Percentiles rank a stretch among this genome's conserved stretches.
phyloP scores from a whole-genome alignment of 1,140 invertebrate species.

The Tribolium madens region DNA sequence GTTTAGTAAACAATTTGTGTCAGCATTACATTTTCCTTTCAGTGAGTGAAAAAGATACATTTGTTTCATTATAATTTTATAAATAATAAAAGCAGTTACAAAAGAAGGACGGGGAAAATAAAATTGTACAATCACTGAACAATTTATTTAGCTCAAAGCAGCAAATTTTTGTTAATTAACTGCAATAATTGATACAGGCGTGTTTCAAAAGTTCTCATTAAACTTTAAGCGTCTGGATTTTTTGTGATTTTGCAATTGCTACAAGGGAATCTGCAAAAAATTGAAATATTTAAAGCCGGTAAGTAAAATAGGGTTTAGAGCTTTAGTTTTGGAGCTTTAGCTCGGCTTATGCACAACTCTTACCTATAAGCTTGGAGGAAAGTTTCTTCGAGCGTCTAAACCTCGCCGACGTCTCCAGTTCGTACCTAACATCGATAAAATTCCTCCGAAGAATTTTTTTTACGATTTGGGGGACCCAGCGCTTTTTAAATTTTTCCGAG shows the following conservation, averaged over 20 bases:
- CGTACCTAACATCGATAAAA: slow-evolving; percentile 45
- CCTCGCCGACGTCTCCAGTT: slow-evolving; percentile 21
- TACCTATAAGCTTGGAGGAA: slow-evolving; percentile 45
- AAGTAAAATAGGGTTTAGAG: slow-evolving; percentile 28
- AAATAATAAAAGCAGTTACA: background rate
- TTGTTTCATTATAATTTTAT: background rate
- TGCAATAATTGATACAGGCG: background rate
- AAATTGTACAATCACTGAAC: background rate
- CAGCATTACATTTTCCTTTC: background rate
- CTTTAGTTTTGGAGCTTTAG: slow-evolving; percentile 9
- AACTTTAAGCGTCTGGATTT: background rate
- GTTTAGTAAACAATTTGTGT: background rate
- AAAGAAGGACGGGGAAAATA: background rate
- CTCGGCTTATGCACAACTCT: slow-evolving; percentile 14
- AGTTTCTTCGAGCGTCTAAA: slow-evolving; percentile 44
- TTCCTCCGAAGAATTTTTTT: slow-evolving; percentile 43
- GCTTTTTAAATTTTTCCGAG: slow-evolving; percentile 43
- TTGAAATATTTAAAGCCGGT: slow-evolving; percentile 15
- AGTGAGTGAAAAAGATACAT: background rate
- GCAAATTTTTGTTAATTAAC: background rate
- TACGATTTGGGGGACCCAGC: slow-evolving; percentile 48
- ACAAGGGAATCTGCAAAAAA: background rate
- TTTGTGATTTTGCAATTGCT: background rate
- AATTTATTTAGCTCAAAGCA: background rate
- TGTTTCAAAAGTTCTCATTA: background rate